These are phyloP conservation scores for Seriola quinqueradiata DNA, from an alignment of 2,113 vertebrate genomes.

Conservation along the genomic window DNA sequence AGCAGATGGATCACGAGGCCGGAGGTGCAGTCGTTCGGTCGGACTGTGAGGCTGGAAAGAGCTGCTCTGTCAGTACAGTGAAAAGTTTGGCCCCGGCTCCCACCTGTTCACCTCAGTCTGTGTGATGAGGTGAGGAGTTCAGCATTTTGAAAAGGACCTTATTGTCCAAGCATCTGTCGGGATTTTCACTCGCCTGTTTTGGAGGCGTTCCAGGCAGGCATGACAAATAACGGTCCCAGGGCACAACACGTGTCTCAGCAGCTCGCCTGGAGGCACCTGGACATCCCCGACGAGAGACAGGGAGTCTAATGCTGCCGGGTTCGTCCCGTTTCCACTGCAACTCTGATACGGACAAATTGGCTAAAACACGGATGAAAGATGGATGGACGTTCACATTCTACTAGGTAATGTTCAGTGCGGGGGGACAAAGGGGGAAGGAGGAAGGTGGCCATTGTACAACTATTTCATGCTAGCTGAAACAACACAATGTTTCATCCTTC, in stretches of 20 bases:
- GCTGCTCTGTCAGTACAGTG: neutral
- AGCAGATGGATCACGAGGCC: neutral
- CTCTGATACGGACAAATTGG: neutral
- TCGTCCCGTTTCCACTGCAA: neutral
- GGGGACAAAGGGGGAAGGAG: neutral
- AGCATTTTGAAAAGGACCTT: constrained; percentile 25
- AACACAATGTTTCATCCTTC: too few species aligned
- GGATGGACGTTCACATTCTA: neutral
- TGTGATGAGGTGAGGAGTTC: constrained; percentile 40
- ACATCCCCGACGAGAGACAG: neutral
- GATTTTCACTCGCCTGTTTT: constrained; percentile 20
- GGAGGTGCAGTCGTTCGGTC: neutral
- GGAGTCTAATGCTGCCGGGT: neutral
- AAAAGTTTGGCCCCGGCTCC: neutral
- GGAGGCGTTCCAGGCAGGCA: constrained; percentile 6
- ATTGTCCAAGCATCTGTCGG: constrained; percentile 30
- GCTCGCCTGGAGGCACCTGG: constrained; percentile 2
- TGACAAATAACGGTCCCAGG: constrained; percentile 20
- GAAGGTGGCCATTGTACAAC: neutral
- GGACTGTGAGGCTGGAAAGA: neutral
- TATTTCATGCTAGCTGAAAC: too few species aligned
- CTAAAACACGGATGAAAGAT: neutral
- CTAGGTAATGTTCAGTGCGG: neutral
- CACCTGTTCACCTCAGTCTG: constrained; percentile 16
- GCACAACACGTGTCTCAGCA: neutral